These are phyloP conservation scores for Myoxocephalus aenaeus DNA, from an alignment of 2,797 vertebrate species.

Conservation along the genomic window DNA sequence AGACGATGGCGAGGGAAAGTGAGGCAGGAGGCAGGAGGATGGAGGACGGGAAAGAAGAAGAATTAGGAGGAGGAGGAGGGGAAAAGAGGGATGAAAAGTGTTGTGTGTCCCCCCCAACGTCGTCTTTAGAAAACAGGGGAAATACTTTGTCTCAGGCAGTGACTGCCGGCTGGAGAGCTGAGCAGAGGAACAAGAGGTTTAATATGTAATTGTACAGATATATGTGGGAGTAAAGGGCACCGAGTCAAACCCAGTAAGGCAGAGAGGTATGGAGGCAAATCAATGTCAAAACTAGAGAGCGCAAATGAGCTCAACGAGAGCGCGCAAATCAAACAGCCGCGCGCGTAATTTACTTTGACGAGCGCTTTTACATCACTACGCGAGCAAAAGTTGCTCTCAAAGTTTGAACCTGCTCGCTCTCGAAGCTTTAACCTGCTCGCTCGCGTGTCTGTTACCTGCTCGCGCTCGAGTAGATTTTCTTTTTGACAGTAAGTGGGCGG, in stretches of 20 bases:
- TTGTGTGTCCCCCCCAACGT: neutral
- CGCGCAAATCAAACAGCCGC: too few species aligned
- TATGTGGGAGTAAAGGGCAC: constrained; percentile 25
- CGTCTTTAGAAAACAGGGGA: constrained; percentile 23
- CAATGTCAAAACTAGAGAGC: too few species aligned
- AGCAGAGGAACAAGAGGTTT: constrained; percentile 12
- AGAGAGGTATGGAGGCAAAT: too few species aligned
- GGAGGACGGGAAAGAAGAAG: neutral
- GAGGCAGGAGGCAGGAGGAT: constrained; percentile 44
- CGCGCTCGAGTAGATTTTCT: too few species aligned
- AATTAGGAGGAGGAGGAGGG: neutral
- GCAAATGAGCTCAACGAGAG: too few species aligned
- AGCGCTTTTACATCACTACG: too few species aligned
- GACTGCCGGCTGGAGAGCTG: constrained; percentile 21
- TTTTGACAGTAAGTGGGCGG: too few species aligned
- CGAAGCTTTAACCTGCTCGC: too few species aligned
- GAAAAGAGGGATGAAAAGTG: constrained; percentile 24
- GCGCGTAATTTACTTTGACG: too few species aligned
- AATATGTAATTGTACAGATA: constrained; percentile 27
- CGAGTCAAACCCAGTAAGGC: constrained; percentile 15
- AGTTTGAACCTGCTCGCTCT: too few species aligned
- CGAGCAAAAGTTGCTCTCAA: too few species aligned
- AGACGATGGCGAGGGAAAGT: constrained; percentile 48
- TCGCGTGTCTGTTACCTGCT: too few species aligned
- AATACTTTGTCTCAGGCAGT: constrained; percentile 28